Conservation (phyloP, 2,797 vertebrate species). For the Trachops cirrhosus region DNA sequence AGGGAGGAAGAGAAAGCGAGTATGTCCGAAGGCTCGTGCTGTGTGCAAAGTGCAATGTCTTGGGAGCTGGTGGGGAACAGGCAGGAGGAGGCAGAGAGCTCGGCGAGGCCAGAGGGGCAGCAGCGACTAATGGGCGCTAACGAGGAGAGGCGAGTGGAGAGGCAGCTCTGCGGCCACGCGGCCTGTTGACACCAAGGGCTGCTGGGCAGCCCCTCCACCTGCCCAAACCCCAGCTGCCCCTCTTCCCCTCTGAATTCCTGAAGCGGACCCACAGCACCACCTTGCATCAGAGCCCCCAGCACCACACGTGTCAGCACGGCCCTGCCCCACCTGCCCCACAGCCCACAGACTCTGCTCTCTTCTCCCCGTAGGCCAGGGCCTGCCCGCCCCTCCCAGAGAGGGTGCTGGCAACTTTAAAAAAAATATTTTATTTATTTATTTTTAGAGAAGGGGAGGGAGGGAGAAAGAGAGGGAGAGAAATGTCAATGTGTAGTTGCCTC, state of each 20-base stretch:
- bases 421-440: too few relatives aligned
- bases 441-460: too few relatives aligned
- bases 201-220: background rate
- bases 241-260: background rate
- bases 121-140: background rate
- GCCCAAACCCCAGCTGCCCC: background rate
- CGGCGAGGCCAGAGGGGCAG: background rate
- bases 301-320: background rate
- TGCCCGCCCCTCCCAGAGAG: fast-evolving
- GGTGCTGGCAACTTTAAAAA: background rate
- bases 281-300: background rate
- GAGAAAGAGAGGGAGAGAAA: too few relatives aligned
- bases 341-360: background rate
- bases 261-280: background rate
- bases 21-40: background rate
- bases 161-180: background rate
- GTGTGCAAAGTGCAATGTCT: background rate
- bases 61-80: background rate
- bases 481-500: too few relatives aligned
- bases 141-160: background rate
- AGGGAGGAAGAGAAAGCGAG: background rate
- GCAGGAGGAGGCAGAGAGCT: background rate
- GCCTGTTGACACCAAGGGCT: background rate
- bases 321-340: too few relatives aligned
- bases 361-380: background rate